Base-by-base conservation (phyloP, 2,888 invertebrate genomes). In the Tanytarsus gracilentus region DNA sequence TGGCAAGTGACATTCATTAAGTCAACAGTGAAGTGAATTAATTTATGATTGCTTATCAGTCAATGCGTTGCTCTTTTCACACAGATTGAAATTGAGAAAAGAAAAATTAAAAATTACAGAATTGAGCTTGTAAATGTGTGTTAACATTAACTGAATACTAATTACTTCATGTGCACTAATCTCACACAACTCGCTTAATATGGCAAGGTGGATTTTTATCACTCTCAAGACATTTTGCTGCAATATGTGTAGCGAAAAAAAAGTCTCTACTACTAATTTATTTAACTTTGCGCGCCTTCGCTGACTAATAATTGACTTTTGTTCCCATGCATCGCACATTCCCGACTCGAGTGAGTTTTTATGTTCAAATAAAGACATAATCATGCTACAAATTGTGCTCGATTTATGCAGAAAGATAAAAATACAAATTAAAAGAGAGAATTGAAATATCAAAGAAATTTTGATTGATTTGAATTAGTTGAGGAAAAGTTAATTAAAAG, bases 61-160 rank as follows among this genome's bases (percentile, higher is more conserved):
- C n/a, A n/a, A n/a, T n/a, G n/a, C n/a, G n/a, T 36, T 14, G 16
- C 4, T 36, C 16, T 36, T 14, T 14, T 36, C 14, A 14, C 5
- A 44, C 21, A 11, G 23, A n/a, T n/a, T n/a, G 44, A 18, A 21
- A 9, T 44, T 23, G 23, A 44, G 11, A 44, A 21, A 44, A 40
- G 16, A 16, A 18, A 14, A 40, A 14, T 18, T 18, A 40, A 18
- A 14, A 14, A 16, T 44, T 44, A 9, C 9, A 44, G 23, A 21
- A 18, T 44, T 18, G 18, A 44, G 44, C 21, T 36, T n/a, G 18
- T n/a, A n/a, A 44, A 44, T 23, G 44, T 44, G 44, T 44, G 4
- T 23, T n/a, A 44, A 44, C 44, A 44, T 44, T 44, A 44, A 44
- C 44, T 23, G 44, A 44, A 44, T 44, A 44, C 44, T 44, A 44